These are phyloP conservation scores for Helicoverpa assulta DNA, from an alignment of 2,888 invertebrate species.

Conservation along the genomic window DNA sequence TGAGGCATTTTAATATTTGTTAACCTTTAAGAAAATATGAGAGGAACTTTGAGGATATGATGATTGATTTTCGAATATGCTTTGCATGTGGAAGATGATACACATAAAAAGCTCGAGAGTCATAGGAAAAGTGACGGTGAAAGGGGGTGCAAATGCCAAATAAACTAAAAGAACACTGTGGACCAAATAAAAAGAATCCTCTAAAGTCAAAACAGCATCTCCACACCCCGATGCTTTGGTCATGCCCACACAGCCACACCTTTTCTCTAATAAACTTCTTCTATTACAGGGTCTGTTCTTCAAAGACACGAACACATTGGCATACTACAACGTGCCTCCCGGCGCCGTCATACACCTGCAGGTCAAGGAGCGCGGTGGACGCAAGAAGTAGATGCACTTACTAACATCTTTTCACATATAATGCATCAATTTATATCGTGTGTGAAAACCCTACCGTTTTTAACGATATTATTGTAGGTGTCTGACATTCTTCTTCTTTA, in stretches of 20 bases:
- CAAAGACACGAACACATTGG: constrained; percentile 98
- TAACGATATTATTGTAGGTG: not conserved
- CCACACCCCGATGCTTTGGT: not conserved
- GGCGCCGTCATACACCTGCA: constrained; percentile 96
- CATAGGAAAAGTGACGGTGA: too few species aligned
- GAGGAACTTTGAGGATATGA: too few species aligned
- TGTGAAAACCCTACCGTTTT: not conserved
- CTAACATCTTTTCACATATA: not conserved
- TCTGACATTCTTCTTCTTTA: not conserved
- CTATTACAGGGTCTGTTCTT: constrained; percentile 97
- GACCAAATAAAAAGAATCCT: not conserved
- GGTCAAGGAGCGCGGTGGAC: constrained; percentile 99
- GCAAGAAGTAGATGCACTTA: constrained; percentile 94
- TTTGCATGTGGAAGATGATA: too few species aligned
- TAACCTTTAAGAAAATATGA: too few species aligned
- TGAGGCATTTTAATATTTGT: too few species aligned
- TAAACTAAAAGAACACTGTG: too few species aligned
- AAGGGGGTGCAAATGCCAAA: too few species aligned
- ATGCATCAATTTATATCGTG: not conserved
- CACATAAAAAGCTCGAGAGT: too few species aligned
- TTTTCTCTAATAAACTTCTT: not conserved
- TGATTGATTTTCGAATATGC: too few species aligned
- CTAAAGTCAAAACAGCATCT: not conserved
- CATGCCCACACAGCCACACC: not conserved
- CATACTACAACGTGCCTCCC: constrained; percentile 98